These are phyloP conservation scores for Frankliniella intonsa DNA, from an alignment of 2,888 invertebrate genomes.

Conservation along the genomic window DNA sequence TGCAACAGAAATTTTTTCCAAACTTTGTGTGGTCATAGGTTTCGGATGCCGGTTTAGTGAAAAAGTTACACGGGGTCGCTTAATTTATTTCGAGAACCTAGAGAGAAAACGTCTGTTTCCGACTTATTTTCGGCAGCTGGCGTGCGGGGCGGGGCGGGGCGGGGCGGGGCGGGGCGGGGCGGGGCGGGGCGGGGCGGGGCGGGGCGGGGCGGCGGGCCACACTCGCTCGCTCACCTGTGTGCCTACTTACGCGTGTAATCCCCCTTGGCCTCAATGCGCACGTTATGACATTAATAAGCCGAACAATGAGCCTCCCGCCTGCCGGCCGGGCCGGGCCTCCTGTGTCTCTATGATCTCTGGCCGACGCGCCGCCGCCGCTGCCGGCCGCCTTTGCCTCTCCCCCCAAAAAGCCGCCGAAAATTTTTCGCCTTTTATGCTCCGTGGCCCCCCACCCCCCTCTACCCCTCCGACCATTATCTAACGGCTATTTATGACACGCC, in stretches of 20 bases:
- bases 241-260: slow-evolving; percentile 5
- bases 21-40: no score
- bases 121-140: no score
- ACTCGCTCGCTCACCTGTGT: neutral
- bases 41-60: no score
- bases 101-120: no score
- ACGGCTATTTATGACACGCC: neutral
- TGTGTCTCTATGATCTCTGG: neutral
- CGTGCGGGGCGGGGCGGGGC: neutral
- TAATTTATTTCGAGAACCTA: no score
- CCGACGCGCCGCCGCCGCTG: neutral
- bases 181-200: neutral
- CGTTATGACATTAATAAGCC: slow-evolving; percentile 23
- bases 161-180: neutral
- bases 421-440: neutral
- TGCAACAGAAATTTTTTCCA: no score
- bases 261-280: neutral
- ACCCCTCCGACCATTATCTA: neutral
- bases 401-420: neutral
- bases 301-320: neutral
- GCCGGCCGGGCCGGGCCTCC: neutral
- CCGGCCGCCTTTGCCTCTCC: neutral
- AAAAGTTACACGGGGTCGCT: no score
- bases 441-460: neutral
- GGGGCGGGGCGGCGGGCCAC: neutral